Base-by-base conservation (phyloP, 2,113 vertebrate species). In the Paratilapia polleni region DNA sequence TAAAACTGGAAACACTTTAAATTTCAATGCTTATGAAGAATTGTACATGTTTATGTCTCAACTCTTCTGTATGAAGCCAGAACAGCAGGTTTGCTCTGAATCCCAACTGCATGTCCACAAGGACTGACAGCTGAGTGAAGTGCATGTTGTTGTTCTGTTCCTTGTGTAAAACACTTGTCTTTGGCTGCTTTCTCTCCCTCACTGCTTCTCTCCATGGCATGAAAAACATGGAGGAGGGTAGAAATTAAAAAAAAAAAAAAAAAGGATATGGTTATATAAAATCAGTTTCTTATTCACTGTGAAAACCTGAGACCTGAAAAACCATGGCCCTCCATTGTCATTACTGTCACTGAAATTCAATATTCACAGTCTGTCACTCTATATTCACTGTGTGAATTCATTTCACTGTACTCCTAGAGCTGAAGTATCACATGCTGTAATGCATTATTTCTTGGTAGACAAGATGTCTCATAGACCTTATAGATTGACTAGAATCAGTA, bases 191-290 rank as follows among this genome's bases (percentile, higher is more conserved):
- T 75, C 24, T 78, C 38, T 60, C 54, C 59, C 61, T 58, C 49
- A 52, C 22, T 59, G 61, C 12, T 2, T 77, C 24, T 79, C 34
- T 78, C 66, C 36, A 47, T 86, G 76, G 62, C 47, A 62, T 81
- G 84, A 85, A 79, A 88, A 89, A 73, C 54, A 80, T 43, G 77
- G 76, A 83, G 76, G 77, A 77, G 75, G 58, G 15, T 80, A 78
- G 36, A 58, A 31, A 31, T 4, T 4, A 31, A 31, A 31, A 31
- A 31, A 31, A 31, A 61, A 54, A 70, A 78, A 73, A 66, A 70
- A 58, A n/a, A 86, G 74, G 76, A 76, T 34, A 5, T 5, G 14
- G 66, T 95, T 95, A 92, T 56, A 81, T 93, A 94, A 95, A 74
- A 24, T 54, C 63, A 66, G 75, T 84, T 85, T 62, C 38, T 80